Conservation (phyloP, 1,140 invertebrate species). For the Nephila pilipes region DNA sequence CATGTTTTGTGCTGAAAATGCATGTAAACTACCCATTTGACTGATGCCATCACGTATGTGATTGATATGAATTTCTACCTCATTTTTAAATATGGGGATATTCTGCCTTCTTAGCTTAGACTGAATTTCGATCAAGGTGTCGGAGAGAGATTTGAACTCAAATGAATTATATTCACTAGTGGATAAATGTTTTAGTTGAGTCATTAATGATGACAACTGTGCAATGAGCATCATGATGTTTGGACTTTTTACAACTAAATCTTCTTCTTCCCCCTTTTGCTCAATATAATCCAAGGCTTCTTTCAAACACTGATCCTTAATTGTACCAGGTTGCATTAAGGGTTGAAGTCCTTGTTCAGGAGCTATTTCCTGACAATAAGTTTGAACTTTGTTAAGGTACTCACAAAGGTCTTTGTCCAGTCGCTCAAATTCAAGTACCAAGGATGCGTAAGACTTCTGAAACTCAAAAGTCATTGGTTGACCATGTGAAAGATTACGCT, state of each 20-base stretch:
- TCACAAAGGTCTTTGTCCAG: conserved; percentile 94
- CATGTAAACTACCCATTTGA: conserved; percentile 84
- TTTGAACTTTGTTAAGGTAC: conserved; percentile 91
- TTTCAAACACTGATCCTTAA: conserved; percentile 91
- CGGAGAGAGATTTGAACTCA: conserved; percentile 95
- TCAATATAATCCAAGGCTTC: conserved; percentile 91
- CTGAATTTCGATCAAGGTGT: conserved; percentile 94
- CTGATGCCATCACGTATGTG: conserved; percentile 93
- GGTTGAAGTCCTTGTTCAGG: conserved; percentile 93
- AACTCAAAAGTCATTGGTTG: conserved; percentile 91
- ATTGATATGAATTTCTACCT: conserved; percentile 94
- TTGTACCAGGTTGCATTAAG: conserved; percentile 92
- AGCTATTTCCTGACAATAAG: conserved; percentile 90
- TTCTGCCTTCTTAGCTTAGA: conserved; percentile 89
- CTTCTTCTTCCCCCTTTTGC: conserved; percentile 85
- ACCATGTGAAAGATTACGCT: conserved; percentile 86
- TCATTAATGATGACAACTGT: conserved; percentile 93
- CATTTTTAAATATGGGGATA: conserved; percentile 91
- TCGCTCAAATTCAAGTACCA: conserved; percentile 94
- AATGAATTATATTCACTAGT: conserved; percentile 94
- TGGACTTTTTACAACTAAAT: conserved; percentile 81
- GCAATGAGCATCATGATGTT: conserved; percentile 89
- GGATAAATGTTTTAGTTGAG: conserved; percentile 93
- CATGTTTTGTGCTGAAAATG: conserved; percentile 77
- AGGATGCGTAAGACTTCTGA: conserved; percentile 92